phyloP scores from a whole-genome alignment of 2,888 invertebrate genomes.

The Thereva unica region DNA sequence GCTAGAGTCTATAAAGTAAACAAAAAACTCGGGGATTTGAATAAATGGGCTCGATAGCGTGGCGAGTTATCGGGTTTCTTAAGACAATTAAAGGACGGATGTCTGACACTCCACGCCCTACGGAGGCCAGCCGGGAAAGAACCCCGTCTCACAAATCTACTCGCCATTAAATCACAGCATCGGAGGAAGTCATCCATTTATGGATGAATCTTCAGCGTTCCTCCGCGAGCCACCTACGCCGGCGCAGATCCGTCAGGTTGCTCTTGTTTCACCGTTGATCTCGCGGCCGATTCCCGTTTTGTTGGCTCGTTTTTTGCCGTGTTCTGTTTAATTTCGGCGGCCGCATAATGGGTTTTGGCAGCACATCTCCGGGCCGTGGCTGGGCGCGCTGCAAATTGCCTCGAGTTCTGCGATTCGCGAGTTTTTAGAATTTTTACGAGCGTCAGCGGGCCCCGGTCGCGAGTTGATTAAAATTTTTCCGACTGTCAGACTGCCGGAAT shows the following conservation, averaged over 20 bases:
- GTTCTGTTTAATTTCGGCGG: not conserved
- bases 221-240: slow-evolving; percentile 16
- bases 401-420: no score
- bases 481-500: slow-evolving; percentile 12
- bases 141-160: no score
- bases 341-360: slow-evolving; percentile 22
- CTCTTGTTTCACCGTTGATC: slow-evolving; percentile 9
- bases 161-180: no score
- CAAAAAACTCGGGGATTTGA: no score
- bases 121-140: no score
- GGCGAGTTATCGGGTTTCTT: no score
- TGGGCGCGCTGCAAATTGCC: not conserved
- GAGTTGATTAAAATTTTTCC: slow-evolving; percentile 31
- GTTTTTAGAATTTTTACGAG: slow-evolving; percentile 9
- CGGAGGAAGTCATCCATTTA: no score
- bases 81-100: no score
- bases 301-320: slow-evolving; percentile 6
- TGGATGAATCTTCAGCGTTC: not conserved
- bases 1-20: no score
- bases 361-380: not conserved
- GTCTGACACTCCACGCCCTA: no score
- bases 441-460: slow-evolving; percentile 18
- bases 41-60: no score
- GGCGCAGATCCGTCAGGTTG: slow-evolving; percentile 6
- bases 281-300: no score